Evolutionary conservation across 2,888 invertebrate species (phyloP).

Genomic region (Scotopteryx bipunctaria): DNA sequence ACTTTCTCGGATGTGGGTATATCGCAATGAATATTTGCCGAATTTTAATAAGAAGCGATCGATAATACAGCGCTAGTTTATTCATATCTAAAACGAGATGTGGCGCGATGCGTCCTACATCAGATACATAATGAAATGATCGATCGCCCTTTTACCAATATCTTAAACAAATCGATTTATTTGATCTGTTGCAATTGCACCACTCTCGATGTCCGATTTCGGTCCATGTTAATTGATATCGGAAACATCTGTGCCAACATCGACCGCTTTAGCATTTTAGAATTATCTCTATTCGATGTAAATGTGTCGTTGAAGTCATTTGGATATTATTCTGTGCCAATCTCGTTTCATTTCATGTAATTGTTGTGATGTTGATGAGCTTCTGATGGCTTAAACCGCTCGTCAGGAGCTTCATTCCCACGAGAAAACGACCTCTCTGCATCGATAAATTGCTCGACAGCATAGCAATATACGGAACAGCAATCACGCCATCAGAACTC

Average conservation of each 20-base stretch:
- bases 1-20: slow-evolving; percentile 30
- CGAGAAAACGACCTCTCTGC: slow-evolving; percentile 43
- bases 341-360: slow-evolving; percentile 11
- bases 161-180: slow-evolving; percentile 65
- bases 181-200: slow-evolving; percentile 56
- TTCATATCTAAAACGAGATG: slow-evolving; percentile 56
- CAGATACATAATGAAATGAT: slow-evolving; percentile 61
- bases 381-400: slow-evolving; percentile 50
- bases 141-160: slow-evolving; percentile 60
- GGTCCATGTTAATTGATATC: slow-evolving; percentile 51
- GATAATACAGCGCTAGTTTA: slow-evolving; percentile 41
- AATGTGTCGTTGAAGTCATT: not conserved
- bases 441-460: slow-evolving; percentile 29
- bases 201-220: slow-evolving; percentile 49
- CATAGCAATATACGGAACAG: slow-evolving; percentile 28
- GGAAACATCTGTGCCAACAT: slow-evolving; percentile 40
- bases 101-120: slow-evolving; percentile 52
- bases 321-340: not conserved
- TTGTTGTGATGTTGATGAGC: slow-evolving; percentile 47
- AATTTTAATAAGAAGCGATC: slow-evolving; percentile 34
- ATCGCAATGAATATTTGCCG: slow-evolving; percentile 28
- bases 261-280: slow-evolving; percentile 46
- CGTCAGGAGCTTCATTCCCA: slow-evolving; percentile 49
- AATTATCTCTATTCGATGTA: slow-evolving; percentile 12
- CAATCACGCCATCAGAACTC: slow-evolving; percentile 42